phyloP scores from a whole-genome alignment of 2,113 vertebrate genomes.

The Nansenia antarctica region DNA sequence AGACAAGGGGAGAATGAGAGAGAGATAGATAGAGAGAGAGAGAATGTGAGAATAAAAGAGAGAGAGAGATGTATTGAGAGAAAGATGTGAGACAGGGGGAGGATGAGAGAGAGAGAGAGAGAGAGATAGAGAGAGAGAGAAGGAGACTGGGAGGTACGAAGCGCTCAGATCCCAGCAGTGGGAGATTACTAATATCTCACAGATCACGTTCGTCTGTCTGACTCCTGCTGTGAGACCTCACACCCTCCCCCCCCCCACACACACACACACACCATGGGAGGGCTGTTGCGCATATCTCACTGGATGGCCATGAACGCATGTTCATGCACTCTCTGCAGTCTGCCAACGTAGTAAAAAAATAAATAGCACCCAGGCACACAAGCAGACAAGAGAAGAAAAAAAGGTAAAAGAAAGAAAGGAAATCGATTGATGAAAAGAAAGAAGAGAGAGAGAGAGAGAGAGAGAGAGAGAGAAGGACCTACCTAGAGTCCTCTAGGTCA shows the following conservation, averaged over 20 bases:
- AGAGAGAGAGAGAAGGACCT: background rate
- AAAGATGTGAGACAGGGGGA: background rate
- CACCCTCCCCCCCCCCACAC: too few relatives aligned
- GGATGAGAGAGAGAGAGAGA: slow-evolving; percentile 12
- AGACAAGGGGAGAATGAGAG: background rate
- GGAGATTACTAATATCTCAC: slow-evolving; percentile 4
- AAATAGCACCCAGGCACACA: background rate
- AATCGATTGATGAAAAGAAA: background rate
- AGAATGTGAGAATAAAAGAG: background rate
- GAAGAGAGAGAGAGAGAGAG: background rate
- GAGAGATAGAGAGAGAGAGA: slow-evolving; percentile 1
- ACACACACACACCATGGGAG: too few relatives aligned
- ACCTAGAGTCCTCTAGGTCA: slow-evolving; percentile 11
- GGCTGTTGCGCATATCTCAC: too few relatives aligned
- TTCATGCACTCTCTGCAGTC: background rate
- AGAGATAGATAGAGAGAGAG: slow-evolving; percentile 13
- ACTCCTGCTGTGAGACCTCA: slow-evolving; percentile 4
- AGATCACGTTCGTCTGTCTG: too few relatives aligned
- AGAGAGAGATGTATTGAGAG: background rate
- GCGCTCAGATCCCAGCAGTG: slow-evolving; percentile 5
- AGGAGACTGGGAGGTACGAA: too few relatives aligned
- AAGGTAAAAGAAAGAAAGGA: background rate
- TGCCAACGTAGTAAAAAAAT: background rate
- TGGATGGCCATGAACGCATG: too few relatives aligned
- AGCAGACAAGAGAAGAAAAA: background rate